Evolutionary conservation across 2,797 vertebrate genomes (phyloP).

Genomic region (Sebastes cheni): DNA sequence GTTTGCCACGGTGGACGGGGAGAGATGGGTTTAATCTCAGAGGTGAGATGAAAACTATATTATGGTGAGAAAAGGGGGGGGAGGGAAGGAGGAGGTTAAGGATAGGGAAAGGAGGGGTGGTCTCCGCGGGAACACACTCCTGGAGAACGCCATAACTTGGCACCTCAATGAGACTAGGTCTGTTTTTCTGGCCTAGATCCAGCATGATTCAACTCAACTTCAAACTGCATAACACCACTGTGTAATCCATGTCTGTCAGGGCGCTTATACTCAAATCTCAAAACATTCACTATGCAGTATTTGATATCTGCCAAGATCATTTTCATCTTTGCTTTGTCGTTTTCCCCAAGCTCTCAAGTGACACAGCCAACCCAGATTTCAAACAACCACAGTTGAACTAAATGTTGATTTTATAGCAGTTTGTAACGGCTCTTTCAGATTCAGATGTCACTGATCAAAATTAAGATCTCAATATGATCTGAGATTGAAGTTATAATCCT

Average conservation of each 20-base stretch:
- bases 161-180: constrained; percentile 3
- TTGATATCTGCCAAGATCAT: constrained; percentile 52
- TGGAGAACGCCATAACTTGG: constrained; percentile 30
- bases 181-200: constrained; percentile 26
- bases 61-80: constrained; percentile 69
- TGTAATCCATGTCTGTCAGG: constrained; percentile 35
- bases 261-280: constrained; percentile 42
- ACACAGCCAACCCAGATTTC: constrained; percentile 49
- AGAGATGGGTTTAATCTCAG: constrained; percentile 83
- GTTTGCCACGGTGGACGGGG: constrained; percentile 79
- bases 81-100: constrained; percentile 34
- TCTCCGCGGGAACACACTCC: constrained; percentile 44
- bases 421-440: constrained; percentile 21
- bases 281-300: constrained; percentile 41
- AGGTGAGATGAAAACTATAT: constrained; percentile 84
- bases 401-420: constrained; percentile 26
- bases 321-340: constrained; percentile 49
- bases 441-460: constrained; percentile 15
- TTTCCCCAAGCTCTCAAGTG: constrained; percentile 28
- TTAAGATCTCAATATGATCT: background rate
- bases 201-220: constrained; percentile 10
- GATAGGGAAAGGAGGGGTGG: constrained; percentile 52
- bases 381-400: constrained; percentile 30
- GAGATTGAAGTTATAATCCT: background rate
- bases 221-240: constrained; percentile 8